Percentiles rank a stretch among this genome's conserved stretches.
These are phyloP conservation scores for Alviniconcha marisindica DNA, from an alignment of 1,140 invertebrate species.

Conservation along the genomic window DNA sequence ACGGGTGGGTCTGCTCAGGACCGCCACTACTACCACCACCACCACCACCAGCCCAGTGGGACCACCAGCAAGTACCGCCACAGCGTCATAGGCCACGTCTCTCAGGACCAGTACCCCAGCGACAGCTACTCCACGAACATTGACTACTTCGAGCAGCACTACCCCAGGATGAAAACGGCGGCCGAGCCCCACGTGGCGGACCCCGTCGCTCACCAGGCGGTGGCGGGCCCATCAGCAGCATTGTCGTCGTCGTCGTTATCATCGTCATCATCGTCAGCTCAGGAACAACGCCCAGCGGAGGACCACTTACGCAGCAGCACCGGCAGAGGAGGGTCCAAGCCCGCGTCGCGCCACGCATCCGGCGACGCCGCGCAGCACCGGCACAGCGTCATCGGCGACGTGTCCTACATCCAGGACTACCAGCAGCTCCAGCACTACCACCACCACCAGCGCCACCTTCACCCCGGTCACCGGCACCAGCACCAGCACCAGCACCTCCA, in stretches of 20 bases:
- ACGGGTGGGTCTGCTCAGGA: not conserved
- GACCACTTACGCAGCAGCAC: not conserved
- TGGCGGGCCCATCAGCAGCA: not conserved
- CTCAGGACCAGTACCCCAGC: slow-evolving; percentile 13
- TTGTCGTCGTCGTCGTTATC: not conserved
- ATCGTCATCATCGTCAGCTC: slow-evolving; percentile 6
- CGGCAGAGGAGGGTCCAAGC: not conserved
- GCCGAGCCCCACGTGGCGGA: not conserved
- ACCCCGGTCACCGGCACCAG: not conserved
- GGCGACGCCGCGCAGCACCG: slow-evolving; percentile 3
- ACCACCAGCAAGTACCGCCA: slow-evolving; percentile 25
- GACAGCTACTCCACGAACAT: not conserved
- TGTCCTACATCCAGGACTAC: slow-evolving; percentile 1
- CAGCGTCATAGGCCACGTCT: slow-evolving; percentile 24
- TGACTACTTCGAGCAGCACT: slow-evolving; percentile 24
- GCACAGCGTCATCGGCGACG: slow-evolving; percentile 26
- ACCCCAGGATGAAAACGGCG: not conserved
- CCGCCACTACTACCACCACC: not conserved
- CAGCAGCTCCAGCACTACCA: not conserved
- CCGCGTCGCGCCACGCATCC: not conserved
- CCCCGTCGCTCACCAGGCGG: not conserved
- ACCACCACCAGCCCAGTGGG: not conserved
- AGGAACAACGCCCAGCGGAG: not conserved
- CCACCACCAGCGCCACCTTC: slow-evolving; percentile 7
- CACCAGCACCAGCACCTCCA: not conserved